Percentiles rank a stretch among this genome's conserved stretches.
Conservation (phyloP, 2,888 invertebrate genomes). For the Synergus japonicus region DNA sequence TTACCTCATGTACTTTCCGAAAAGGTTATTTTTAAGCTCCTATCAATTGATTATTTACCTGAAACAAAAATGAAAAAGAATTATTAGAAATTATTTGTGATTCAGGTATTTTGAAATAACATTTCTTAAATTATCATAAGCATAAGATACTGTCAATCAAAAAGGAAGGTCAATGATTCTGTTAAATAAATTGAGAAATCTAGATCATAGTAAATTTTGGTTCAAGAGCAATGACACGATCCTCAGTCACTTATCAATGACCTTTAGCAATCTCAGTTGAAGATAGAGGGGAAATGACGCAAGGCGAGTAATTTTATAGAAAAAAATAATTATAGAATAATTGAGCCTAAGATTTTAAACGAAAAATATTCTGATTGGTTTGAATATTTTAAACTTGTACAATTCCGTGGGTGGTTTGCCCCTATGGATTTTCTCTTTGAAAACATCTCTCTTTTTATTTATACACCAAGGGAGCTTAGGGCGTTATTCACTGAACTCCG, state of each 20-base stretch:
- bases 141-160: too few species aligned
- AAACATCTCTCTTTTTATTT: conserved; percentile 31
- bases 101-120: too few species aligned
- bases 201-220: neutral
- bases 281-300: conserved; percentile 1
- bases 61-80: conserved; percentile 21
- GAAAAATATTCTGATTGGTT: conserved; percentile 14
- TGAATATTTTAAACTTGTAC: neutral
- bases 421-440: neutral
- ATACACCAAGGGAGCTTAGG: conserved; percentile 33
- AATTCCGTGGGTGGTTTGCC: neutral
- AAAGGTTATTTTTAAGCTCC: conserved; percentile 1
- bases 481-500: conserved; percentile 16
- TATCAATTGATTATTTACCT: conserved; percentile 18
- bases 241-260: conserved; percentile 15
- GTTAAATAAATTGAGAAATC: neutral
- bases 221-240: conserved; percentile 16
- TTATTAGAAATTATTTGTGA: neutral
- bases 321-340: neutral
- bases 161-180: neutral
- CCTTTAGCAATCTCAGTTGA: conserved; percentile 19
- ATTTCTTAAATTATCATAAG: too few species aligned
- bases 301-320: conserved; percentile 8
- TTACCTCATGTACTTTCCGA: conserved; percentile 23
- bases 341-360: neutral